Evolutionary conservation across 2,797 vertebrate genomes (phyloP), one percentile per base, ranked within the genome.

Genomic region (Halcyon chelicuti): DNA sequence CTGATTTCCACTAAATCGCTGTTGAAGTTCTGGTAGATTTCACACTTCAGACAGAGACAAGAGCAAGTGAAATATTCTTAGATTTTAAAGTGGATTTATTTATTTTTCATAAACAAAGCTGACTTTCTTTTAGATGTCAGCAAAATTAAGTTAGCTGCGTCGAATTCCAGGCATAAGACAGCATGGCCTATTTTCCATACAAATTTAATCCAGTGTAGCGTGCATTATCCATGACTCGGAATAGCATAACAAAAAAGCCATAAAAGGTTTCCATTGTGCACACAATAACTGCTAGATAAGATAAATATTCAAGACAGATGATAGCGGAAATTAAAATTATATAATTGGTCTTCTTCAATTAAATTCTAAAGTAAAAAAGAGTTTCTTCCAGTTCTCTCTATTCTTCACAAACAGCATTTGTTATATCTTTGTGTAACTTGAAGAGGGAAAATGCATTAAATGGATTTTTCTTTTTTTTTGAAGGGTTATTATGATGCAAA

Each of bases 221-320:
- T 81, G n/a, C 87, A 52, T 97, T 96, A 92, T 94, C 77, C 51
- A 25, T 87, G 90, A 90, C 68, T 78, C 80, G 80, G 92, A 78
- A 93, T 21, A 95, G 51, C 61, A 76, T 81, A 84, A 89, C 90
- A 88, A 46, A 97, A 87, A 96, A 95, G 35, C 65, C 28, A 78
- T 96, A 57, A 88, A 94, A 96, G 74, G 47, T 95, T 96, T 93
- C 75, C 67, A 90, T 91, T 90, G 67, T 80, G 91, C 97, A 74
- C 96, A 75, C 96, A 94, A 76, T 93, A 97, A 68, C 85, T 94
- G 62, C 80, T 81, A 89, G 95, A 95, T 96, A 96, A 94, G 96
- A 91, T 92, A 97, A 95, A 94, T 95, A 88, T 67, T 88, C 54
- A 63, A 87, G 92, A 93, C 83, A 86, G 77, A 96, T 83, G 67